phyloP scores from a whole-genome alignment of 2,888 invertebrate genomes.

The Drosophila mulleri region DNA sequence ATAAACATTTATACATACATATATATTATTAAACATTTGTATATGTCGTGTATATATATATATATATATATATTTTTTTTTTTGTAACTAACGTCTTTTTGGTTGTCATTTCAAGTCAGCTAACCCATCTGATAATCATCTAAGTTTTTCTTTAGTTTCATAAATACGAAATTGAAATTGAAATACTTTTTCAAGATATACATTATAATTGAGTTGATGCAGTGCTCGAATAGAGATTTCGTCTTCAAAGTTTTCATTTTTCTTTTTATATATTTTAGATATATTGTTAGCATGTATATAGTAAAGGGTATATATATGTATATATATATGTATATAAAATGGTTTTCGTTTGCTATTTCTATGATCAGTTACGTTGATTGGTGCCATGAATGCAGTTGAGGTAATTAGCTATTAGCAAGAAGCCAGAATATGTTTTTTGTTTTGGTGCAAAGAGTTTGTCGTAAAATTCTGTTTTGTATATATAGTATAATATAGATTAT shows the following conservation, averaged over 20 bases:
- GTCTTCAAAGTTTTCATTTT: conserved; percentile 23
- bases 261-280: conserved; percentile 18
- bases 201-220: conserved; percentile 38
- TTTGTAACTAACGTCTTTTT: conserved; percentile 22
- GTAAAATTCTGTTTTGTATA: conserved; percentile 42
- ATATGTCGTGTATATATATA: conserved; percentile 24
- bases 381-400: conserved; percentile 77
- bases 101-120: conserved; percentile 44
- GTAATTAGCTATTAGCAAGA: conserved; percentile 65
- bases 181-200: conserved; percentile 28
- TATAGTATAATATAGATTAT: conserved; percentile 22
- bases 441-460: conserved; percentile 56
- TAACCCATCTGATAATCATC: conserved; percentile 14
- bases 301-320: conserved; percentile 6
- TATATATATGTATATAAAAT: conserved; percentile 44
- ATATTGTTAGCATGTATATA: conserved; percentile 1
- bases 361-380: conserved; percentile 63
- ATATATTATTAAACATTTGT: conserved; percentile 34
- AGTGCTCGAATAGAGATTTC: conserved; percentile 40
- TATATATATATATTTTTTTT: too few relatives aligned
- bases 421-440: conserved; percentile 62
- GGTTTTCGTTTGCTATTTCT: conserved; percentile 29
- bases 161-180: conserved; percentile 21
- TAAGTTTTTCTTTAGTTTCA: conserved; percentile 13
- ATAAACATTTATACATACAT: conserved; percentile 34